Conservation (phyloP, 2,888 invertebrate genomes). For the Rhopalosiphum nymphaeae region DNA sequence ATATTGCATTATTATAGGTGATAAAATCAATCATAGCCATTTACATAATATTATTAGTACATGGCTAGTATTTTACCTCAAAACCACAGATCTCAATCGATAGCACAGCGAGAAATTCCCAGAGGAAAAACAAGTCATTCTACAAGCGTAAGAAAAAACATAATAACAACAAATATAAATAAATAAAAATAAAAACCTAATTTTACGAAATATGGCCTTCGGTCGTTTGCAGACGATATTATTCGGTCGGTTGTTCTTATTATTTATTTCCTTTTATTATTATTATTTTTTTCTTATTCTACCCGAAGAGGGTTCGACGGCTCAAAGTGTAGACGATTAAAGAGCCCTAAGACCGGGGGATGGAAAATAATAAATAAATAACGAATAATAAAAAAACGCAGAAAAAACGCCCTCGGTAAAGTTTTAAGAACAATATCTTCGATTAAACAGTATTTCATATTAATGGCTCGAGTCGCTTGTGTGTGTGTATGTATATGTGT, state of each 20-base stretch:
- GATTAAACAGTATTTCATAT: constrained; percentile 65
- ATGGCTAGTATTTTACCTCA: neutral
- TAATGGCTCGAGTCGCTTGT: constrained; percentile 63
- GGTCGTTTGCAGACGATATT: constrained; percentile 65
- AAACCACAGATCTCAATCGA: constrained; percentile 51
- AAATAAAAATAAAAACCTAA: constrained; percentile 64
- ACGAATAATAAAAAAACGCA: constrained; percentile 64
- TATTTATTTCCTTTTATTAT: constrained; percentile 65
- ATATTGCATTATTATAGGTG: neutral
- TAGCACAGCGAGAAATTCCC: constrained; percentile 43
- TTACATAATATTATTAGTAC: neutral
- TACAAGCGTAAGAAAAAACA: constrained; percentile 42
- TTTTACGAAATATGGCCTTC: constrained; percentile 65
- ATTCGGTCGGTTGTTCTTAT: constrained; percentile 65
- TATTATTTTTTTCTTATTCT: constrained; percentile 56
- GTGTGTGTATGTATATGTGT: constrained; percentile 41
- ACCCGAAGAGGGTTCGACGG: constrained; percentile 63
- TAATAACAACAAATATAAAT: constrained; percentile 61
- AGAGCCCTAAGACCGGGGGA: constrained; percentile 53
- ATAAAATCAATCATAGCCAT: constrained; percentile 7
- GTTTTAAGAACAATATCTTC: constrained; percentile 65
- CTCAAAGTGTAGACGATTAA: constrained; percentile 65
- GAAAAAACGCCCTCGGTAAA: constrained; percentile 64
- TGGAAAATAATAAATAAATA: constrained; percentile 65
- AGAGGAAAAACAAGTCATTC: constrained; percentile 63